Evolutionary conservation across 2,888 invertebrate species (phyloP), one percentile per base, ranked within the genome.

Genomic region (Molorchus minor): DNA sequence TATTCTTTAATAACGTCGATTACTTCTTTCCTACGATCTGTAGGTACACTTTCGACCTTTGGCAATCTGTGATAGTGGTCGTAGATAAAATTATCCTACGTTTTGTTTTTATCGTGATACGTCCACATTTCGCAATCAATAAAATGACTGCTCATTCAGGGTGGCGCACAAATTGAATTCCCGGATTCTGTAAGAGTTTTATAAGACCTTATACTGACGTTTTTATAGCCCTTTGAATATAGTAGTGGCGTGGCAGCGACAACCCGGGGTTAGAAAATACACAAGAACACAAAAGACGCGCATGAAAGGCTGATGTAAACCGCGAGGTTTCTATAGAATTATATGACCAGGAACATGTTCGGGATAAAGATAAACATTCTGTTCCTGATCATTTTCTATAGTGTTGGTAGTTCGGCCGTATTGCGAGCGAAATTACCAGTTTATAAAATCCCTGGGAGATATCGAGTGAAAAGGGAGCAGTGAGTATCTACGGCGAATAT

Each of bases 371-470:
- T 45, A 45, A 33, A 45, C 45, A 45, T 45, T 46, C 46, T 46
- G 35, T 46, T 46, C 35, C 36, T 20, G 47, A 47, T 47, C 47
- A 36, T 12, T 47, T 47, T 47, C 47, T 47, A 47, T 47, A 29
- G 47, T 35, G 36, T 20, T 47, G n/a, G n/a, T n/a, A n/a, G n/a
- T n/a, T n/a, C n/a, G n/a, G n/a, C n/a, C n/a, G n/a, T n/a, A n/a
- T n/a, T n/a, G n/a, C n/a, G n/a, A n/a, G n/a, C n/a, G n/a, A n/a
- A n/a, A n/a, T n/a, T n/a, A n/a, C n/a, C n/a, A n/a, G n/a, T n/a
- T n/a, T n/a, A n/a, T n/a, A n/a, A n/a, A n/a, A n/a, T n/a, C n/a
- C n/a, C n/a, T n/a, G n/a, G n/a, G n/a, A n/a, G n/a, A n/a, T n/a
- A n/a, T n/a, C n/a, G n/a, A n/a, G n/a, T n/a, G n/a, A n/a, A n/a